These are phyloP conservation scores for Penaeus vannamei DNA, from an alignment of 1,140 invertebrate genomes.

Conservation along the genomic window DNA sequence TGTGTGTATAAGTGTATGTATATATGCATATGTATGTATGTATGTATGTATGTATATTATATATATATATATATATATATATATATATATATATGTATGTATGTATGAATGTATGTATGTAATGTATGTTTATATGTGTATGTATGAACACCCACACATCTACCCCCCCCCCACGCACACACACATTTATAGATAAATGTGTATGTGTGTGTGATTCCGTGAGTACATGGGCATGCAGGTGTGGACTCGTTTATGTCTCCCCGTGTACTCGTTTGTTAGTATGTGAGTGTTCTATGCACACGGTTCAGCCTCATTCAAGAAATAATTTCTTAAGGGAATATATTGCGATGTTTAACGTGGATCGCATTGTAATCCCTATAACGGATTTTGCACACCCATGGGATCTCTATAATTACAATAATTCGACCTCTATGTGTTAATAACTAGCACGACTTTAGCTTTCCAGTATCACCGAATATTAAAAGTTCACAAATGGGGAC, in stretches of 20 bases:
- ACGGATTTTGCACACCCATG: too few relatives aligned
- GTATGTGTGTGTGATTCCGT: not conserved
- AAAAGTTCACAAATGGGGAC: too few relatives aligned
- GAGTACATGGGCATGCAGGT: not conserved
- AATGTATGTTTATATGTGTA: not conserved
- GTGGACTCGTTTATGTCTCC: not conserved
- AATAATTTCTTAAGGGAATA: too few relatives aligned
- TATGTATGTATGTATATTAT: not conserved
- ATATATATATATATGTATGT: not conserved
- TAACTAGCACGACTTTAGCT: too few relatives aligned
- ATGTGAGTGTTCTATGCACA: too few relatives aligned
- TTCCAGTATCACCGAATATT: too few relatives aligned
- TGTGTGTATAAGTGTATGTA: constrained; percentile 18
- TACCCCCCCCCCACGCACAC: not conserved
- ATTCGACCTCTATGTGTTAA: too few relatives aligned
- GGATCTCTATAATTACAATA: too few relatives aligned
- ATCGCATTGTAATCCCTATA: too few relatives aligned
- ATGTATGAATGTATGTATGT: not conserved
- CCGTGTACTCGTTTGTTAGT: too few relatives aligned
- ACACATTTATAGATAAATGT: not conserved
- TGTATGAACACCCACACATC: constrained; percentile 12
- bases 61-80: constrained; percentile 9
- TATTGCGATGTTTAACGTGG: too few relatives aligned
- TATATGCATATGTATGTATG: not conserved
- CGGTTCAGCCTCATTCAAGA: too few relatives aligned